Evolutionary conservation across 1,140 invertebrate genomes (phyloP).

Genomic region (Pygmarrhopalites habei): DNA sequence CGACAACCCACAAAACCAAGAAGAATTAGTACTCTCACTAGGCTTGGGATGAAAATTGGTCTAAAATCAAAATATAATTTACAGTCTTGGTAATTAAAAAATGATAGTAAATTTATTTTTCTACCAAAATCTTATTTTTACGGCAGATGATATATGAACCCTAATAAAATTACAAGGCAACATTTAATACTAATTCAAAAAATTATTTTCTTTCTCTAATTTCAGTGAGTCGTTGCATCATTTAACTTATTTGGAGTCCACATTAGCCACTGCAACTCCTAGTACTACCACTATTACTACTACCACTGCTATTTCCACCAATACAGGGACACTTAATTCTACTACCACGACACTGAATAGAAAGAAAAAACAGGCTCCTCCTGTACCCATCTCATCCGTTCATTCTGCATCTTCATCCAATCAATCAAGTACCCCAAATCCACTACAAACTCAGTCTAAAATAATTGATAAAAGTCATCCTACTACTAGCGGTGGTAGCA

Average conservation of each 20-base stretch:
- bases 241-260: background rate
- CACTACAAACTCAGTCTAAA: background rate
- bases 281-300: background rate
- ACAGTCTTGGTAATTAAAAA: no score
- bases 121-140: no score
- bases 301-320: no score
- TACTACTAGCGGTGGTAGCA: no score
- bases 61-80: constrained; percentile 38
- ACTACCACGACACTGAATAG: constrained; percentile 1
- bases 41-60: constrained; percentile 33
- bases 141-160: no score
- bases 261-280: background rate
- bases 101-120: no score
- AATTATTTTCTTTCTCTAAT: no score
- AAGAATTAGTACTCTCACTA: constrained; percentile 28
- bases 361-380: constrained; percentile 6
- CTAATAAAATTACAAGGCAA: no score
- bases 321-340: background rate
- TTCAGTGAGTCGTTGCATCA: constrained; percentile 34
- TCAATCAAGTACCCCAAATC: background rate
- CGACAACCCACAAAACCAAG: background rate
- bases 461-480: no score
- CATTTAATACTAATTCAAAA: no score
- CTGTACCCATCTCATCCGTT: constrained; percentile 7
- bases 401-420: background rate